phyloP scores from a whole-genome alignment of 2,113 vertebrate genomes.

The Carollia perspicillata region DNA sequence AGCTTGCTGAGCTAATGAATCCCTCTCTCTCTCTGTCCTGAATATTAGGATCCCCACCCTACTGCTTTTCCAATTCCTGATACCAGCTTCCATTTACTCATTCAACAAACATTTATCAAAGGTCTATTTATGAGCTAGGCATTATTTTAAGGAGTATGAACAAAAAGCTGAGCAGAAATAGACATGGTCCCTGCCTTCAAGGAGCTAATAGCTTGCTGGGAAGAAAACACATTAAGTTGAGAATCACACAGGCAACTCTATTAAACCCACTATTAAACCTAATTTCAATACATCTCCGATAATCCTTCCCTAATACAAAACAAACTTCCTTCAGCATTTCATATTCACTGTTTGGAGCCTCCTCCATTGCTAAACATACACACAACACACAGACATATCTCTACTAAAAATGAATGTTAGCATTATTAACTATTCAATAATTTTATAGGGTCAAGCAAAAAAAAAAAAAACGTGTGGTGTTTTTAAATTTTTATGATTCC shows the following conservation, averaged over 20 bases:
- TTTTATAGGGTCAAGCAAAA: neutral
- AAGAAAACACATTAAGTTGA: neutral
- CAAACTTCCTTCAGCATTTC: neutral
- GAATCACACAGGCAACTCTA: neutral
- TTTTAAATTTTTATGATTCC: slow-evolving; percentile 16
- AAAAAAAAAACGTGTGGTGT: neutral
- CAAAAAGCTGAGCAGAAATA: neutral
- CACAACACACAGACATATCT: neutral
- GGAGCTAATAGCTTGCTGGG: neutral
- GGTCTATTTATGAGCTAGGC: neutral
- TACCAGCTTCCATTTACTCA: slow-evolving; percentile 16
- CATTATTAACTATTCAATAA: slow-evolving; percentile 15
- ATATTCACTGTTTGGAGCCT: neutral
- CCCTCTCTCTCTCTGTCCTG: neutral
- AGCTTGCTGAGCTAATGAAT: slow-evolving; percentile 4
- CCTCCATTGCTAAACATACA: neutral
- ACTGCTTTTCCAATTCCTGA: slow-evolving; percentile 15
- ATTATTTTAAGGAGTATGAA: neutral
- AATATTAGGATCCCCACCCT: neutral
- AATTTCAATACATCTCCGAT: neutral
- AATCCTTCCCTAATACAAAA: neutral
- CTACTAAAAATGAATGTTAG: neutral
- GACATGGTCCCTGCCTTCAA: neutral
- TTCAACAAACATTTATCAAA: slow-evolving; percentile 27
- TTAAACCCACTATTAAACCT: slow-evolving; percentile 1